A percentile compares a stretch with the other conserved stretches of the same genome.
Evolutionary conservation across 2,113 vertebrate genomes (phyloP).

Genomic region (Panthera uncia): DNA sequence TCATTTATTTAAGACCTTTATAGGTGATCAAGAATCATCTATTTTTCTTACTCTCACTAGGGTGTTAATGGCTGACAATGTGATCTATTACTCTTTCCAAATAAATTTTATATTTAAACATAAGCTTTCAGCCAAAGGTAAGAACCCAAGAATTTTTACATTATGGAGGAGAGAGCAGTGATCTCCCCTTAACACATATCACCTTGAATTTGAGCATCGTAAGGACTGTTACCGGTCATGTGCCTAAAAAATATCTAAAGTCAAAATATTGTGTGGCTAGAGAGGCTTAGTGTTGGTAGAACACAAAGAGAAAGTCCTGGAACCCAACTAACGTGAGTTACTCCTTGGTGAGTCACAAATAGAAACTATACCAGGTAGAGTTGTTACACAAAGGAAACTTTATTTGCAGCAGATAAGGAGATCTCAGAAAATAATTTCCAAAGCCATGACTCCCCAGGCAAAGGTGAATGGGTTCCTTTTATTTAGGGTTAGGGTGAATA

Average conservation of each 20-base stretch:
- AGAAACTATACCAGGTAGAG: neutral
- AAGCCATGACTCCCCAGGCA: neutral
- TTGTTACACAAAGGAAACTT: neutral
- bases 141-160: neutral
- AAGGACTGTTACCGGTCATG: neutral
- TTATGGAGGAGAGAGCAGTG: neutral
- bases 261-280: neutral
- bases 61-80: neutral
- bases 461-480: neutral
- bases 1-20: neutral
- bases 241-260: conserved; percentile 1
- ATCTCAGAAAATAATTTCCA: neutral
- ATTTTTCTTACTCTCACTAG: neutral
- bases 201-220: neutral
- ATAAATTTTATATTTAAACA: conserved; percentile 21
- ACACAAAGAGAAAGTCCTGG: neutral
- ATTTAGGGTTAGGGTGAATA: neutral
- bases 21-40: neutral
- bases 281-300: neutral
- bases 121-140: neutral
- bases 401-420: neutral
- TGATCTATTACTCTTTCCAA: neutral
- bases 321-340: neutral
- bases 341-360: neutral
- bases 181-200: neutral